A percentile compares a stretch with the other conserved stretches of the same genome.
These are phyloP conservation scores for Muscicapa comitata DNA, from an alignment of 2,797 vertebrate genomes.

Conservation along the genomic window DNA sequence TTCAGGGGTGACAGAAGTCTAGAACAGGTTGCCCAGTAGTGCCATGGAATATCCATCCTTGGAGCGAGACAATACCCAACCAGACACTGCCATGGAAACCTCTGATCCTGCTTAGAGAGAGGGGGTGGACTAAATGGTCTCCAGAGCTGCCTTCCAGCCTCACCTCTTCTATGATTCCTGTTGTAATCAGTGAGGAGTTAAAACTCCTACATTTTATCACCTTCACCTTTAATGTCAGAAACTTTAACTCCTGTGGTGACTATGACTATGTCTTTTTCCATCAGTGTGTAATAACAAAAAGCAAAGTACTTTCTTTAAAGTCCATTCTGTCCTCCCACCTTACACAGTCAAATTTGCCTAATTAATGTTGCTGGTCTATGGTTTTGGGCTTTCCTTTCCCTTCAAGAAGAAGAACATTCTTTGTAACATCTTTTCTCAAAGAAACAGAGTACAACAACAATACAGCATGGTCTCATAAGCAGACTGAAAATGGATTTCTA, in stretches of 20 bases:
- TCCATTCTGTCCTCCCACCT: neutral
- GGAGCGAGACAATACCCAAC: neutral
- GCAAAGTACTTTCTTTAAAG: neutral
- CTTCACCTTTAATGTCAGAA: neutral
- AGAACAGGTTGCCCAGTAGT: neutral
- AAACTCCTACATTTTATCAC: neutral
- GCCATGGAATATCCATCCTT: neutral
- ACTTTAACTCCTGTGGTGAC: neutral
- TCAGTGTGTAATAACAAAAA: neutral
- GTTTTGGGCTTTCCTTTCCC: neutral
- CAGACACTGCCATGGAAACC: fast-evolving
- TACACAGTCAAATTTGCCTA: neutral
- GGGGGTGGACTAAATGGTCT: neutral
- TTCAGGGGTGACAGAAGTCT: neutral
- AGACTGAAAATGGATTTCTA: neutral
- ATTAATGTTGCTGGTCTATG: neutral
- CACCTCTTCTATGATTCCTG: neutral
- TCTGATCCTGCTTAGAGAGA: neutral
- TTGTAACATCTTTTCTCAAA: neutral
- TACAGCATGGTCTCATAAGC: neutral
- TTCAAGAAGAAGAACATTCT: neutral
- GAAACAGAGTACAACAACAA: neutral
- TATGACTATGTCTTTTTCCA: neutral
- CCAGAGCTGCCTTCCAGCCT: neutral
- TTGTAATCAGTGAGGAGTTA: neutral